Conservation (phyloP, 2,797 vertebrate genomes). For the Diplodus puntazzo region DNA sequence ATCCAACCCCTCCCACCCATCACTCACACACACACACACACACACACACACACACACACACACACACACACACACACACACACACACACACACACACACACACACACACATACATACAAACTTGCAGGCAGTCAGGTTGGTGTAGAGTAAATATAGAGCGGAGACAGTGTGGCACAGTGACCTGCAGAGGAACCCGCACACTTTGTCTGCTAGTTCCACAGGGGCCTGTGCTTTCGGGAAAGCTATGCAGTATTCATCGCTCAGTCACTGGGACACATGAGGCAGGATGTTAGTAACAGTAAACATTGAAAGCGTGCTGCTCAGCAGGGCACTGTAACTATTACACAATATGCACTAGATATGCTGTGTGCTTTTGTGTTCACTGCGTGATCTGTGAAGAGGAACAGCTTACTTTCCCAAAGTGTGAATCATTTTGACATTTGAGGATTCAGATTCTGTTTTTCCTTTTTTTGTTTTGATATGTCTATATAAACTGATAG, state of each 20-base stretch:
- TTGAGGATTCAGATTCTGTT: slow-evolving; percentile 26
- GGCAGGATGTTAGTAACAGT: slow-evolving; percentile 45
- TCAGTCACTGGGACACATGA: slow-evolving; percentile 57
- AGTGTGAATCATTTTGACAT: slow-evolving; percentile 34
- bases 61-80: slow-evolving; percentile 14
- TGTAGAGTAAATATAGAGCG: slow-evolving; percentile 66
- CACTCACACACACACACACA: slow-evolving; percentile 6
- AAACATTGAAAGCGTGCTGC: slow-evolving; percentile 56
- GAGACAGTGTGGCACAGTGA: slow-evolving; percentile 78
- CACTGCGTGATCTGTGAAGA: slow-evolving; percentile 35
- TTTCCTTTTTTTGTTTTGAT: neutral
- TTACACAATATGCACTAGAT: slow-evolving; percentile 50
- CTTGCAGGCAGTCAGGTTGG: slow-evolving; percentile 38
- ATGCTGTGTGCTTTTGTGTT: slow-evolving; percentile 34
- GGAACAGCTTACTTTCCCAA: slow-evolving; percentile 22
- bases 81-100: slow-evolving; percentile 14
- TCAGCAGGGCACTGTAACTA: slow-evolving; percentile 41
- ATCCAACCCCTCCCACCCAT: slow-evolving; percentile 1
- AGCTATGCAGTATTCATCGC: slow-evolving; percentile 80
- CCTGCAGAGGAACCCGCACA: slow-evolving; percentile 76
- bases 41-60: slow-evolving; percentile 14
- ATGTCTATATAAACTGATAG: neutral
- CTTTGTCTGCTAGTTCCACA: slow-evolving; percentile 74
- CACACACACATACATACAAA: neutral
- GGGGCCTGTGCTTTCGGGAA: slow-evolving; percentile 77